These are phyloP conservation scores for Cydia pomonella DNA, from an alignment of 1,140 invertebrate species.

Conservation along the genomic window DNA sequence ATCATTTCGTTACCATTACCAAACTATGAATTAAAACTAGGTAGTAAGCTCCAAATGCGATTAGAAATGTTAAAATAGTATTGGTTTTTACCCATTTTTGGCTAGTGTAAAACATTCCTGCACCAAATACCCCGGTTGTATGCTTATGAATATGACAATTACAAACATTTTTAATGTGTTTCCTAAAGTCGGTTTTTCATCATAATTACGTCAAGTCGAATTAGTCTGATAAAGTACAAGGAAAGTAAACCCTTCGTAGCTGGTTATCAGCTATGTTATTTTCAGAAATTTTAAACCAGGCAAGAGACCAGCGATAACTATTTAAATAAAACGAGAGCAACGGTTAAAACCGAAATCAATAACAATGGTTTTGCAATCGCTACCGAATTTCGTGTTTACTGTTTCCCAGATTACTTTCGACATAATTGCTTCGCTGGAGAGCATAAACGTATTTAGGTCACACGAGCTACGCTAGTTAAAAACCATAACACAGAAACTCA, in stretches of 20 bases:
- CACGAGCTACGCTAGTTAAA: conserved; percentile 4
- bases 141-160: too few relatives aligned
- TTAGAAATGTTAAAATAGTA: too few relatives aligned
- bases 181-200: too few relatives aligned
- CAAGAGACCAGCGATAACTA: background rate
- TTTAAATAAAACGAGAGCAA: conserved; percentile 2
- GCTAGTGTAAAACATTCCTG: too few relatives aligned
- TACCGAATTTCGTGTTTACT: conserved; percentile 24
- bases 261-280: background rate
- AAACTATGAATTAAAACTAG: too few relatives aligned
- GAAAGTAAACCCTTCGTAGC: background rate
- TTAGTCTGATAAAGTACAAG: background rate
- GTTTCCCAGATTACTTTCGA: background rate
- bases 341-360: background rate
- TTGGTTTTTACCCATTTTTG: too few relatives aligned
- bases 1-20: too few relatives aligned
- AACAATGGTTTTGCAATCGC: conserved; percentile 19
- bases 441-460: conserved; percentile 22
- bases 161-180: too few relatives aligned
- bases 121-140: too few relatives aligned
- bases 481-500: background rate
- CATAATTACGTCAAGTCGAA: background rate
- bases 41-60: too few relatives aligned
- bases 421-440: conserved; percentile 24
- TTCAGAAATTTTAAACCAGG: background rate